Base-by-base conservation (phyloP, 2,113 vertebrate species). In the Cyanocitta stelleri region DNA sequence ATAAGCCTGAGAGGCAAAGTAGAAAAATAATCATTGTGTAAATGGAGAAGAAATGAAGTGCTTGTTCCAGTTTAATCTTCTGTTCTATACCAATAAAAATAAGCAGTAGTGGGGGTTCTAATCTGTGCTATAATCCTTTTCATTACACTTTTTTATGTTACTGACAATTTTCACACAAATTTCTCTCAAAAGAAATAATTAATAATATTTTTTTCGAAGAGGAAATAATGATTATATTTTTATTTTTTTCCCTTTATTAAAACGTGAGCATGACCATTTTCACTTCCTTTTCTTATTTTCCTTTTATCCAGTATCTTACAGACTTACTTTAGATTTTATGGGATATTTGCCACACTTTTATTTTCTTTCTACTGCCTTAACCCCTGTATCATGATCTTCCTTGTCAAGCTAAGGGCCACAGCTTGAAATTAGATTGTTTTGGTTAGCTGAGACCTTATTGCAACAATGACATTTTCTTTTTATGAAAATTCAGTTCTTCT, bases 221-320 rank as follows among this genome's bases (percentile, higher is more conserved):
- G 20, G 3, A 89, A 79, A 44, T 41, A 41, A 55, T 39, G 3
- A 22, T 82, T 46, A 9, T 9, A 5, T 33, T 41, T 67, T 39
- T 0, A 4, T 41, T 29, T 85, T 66, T 66, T 30, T 63, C 15
- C 16, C 13, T 67, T 52, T 35, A 46, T 73, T 73, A 29, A 68
- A 54, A 32, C 0, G 0, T 13, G 1, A 43, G 11, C 29, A 55
- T 43, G 17, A 37, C 4, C 4, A 29, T 18, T 58, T 73, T 61
- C 1, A 35, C 1, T 63, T 63, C 37, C 11, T 62, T 52, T 68
- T 16, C 17, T 48, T 64, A 17, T 66, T 90, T 64, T 74, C 10
- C 4, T 71, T 81, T 82, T 19, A 62, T 73, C 13, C 3, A 35
- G 3, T 64, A 39, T 63, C 11, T 51, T 69, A 48, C 7, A 35